phyloP scores from a whole-genome alignment of 1,140 invertebrate species.

The Heterodera schachtii region DNA sequence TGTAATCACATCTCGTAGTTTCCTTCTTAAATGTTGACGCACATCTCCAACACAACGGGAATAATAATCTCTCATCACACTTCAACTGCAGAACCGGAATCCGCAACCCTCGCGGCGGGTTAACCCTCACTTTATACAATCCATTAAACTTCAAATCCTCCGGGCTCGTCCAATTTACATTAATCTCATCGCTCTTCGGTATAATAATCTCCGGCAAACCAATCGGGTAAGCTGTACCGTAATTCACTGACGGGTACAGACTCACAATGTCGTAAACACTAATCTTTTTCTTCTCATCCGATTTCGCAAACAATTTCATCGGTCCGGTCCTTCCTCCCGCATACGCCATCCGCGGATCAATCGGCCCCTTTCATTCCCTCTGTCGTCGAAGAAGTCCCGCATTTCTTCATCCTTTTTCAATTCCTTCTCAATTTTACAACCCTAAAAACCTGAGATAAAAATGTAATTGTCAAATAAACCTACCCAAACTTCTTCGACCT shows the following conservation, averaged over 20 bases:
- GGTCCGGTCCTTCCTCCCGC: not conserved
- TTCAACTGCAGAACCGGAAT: conserved; percentile 5
- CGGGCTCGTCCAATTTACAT: not conserved
- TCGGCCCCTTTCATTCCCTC: not conserved
- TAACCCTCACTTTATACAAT: not conserved
- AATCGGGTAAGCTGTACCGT: not conserved
- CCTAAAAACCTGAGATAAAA: too few relatives aligned
- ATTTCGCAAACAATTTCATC: not conserved
- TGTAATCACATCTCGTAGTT: not conserved
- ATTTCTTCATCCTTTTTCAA: not conserved
- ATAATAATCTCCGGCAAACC: not conserved
- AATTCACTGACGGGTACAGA: not conserved
- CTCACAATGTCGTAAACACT: not conserved
- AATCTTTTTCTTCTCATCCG: not conserved
- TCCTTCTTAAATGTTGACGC: not conserved
- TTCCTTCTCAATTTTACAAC: not conserved
- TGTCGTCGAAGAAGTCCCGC: not conserved
- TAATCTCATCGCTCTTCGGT: not conserved
- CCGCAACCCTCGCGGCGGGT: not conserved
- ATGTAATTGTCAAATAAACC: too few relatives aligned
- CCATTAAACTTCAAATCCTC: conserved; percentile 1
- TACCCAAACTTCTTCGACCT: not conserved
- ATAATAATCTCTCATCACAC: not conserved
- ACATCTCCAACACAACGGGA: not conserved
- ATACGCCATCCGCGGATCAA: not conserved